Evolutionary conservation across 2,113 vertebrate genomes (phyloP).

Genomic region (Casuarius casuarius): DNA sequence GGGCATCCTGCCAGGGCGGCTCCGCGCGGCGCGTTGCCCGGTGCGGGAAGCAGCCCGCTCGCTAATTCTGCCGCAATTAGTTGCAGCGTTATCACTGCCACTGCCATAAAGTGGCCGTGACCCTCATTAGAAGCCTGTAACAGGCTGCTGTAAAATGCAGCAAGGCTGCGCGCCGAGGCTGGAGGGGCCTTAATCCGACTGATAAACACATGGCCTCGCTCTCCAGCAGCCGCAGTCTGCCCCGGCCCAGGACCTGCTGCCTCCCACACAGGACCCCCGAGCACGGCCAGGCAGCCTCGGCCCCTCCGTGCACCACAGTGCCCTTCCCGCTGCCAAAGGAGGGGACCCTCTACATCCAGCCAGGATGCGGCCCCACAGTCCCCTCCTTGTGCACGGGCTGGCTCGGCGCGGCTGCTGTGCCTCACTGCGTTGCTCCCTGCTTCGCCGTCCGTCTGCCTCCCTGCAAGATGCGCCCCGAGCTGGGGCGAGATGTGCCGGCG

Average conservation of each 20-base stretch:
- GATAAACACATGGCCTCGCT: constrained; percentile 39
- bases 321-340: not conserved
- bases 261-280: not conserved
- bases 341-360: not conserved
- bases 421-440: not conserved
- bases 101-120: constrained; percentile 63
- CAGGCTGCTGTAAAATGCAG: constrained; percentile 7
- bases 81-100: constrained; percentile 49
- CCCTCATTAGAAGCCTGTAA: constrained; percentile 71
- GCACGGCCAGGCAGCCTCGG: not conserved
- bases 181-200: constrained; percentile 45
- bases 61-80: constrained; percentile 63
- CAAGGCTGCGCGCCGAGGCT: not conserved
- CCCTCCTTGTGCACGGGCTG: no score
- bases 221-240: not conserved
- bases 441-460: accelerated
- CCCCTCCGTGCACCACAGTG: not conserved
- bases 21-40: not conserved
- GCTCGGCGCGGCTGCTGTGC: no score
- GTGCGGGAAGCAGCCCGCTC: constrained; percentile 6
- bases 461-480: not conserved
- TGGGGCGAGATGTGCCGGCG: not conserved
- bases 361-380: no score
- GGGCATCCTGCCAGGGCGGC: no score
- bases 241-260: no score